Percentiles rank a stretch among this genome's conserved stretches.
phyloP scores from a whole-genome alignment of 2,113 vertebrate species.

The Tyrannus savana region DNA sequence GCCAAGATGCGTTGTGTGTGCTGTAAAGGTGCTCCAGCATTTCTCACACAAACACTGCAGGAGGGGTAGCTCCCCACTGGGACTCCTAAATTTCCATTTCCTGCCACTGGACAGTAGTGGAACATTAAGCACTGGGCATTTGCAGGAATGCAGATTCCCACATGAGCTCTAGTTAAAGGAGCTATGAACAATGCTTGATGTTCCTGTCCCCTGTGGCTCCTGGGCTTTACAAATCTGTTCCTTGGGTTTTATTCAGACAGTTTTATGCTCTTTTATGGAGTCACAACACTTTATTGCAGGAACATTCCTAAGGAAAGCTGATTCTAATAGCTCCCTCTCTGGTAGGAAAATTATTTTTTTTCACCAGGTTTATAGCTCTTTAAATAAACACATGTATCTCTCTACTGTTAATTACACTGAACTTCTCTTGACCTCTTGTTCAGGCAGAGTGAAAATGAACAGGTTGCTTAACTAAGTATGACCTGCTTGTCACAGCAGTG shows the following conservation, averaged over 20 bases:
- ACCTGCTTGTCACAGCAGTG: background rate
- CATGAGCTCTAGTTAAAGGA: background rate
- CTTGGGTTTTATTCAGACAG: background rate
- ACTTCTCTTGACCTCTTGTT: background rate
- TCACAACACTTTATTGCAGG: background rate
- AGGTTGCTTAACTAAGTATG: background rate
- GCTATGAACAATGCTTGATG: background rate
- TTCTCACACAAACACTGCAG: background rate
- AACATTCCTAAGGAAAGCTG: background rate
- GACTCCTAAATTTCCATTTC: background rate
- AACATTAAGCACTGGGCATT: background rate
- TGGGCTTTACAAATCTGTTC: background rate
- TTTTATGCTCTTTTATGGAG: slow-evolving; percentile 8
- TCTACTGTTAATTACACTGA: background rate
- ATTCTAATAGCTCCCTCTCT: slow-evolving; percentile 3
- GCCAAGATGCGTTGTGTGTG: rapidly evolving
- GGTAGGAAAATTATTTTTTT: background rate
- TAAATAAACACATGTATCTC: slow-evolving; percentile 11
- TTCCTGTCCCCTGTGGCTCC: background rate
- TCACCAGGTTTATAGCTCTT: background rate
- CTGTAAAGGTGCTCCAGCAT: background rate
- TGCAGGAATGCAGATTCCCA: background rate
- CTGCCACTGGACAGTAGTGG: background rate
- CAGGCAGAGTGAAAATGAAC: background rate
- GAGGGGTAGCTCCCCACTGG: background rate